Evolutionary conservation across 2,888 invertebrate species (phyloP), one percentile per base, ranked within the genome.

Genomic region (Lithosia quadra): DNA sequence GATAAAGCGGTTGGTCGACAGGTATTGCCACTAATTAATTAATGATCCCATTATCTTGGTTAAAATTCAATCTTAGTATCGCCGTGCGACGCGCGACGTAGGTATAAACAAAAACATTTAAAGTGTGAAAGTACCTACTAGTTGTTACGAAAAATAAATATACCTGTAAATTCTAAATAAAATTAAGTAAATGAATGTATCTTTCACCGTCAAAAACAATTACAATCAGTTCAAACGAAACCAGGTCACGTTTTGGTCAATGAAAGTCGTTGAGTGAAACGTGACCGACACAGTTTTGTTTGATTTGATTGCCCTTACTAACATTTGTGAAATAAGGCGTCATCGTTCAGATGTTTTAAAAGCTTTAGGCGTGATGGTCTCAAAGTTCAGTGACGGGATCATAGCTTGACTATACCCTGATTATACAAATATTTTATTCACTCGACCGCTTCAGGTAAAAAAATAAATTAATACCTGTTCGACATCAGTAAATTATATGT

Each of bases 1-100:
- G n/a, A 49, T n/a, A 49, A n/a, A 49, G n/a, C 18, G n/a, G n/a
- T n/a, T n/a, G n/a, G 49, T 49, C n/a, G 49, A 43, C 49, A 49
- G n/a, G 49, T 49, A n/a, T 49, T 9, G n/a, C n/a, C 8, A 49
- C 43, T 49, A 49, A 49, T 49, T 8, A 49, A 49, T 49, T n/a
- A 49, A n/a, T 18, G 49, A n/a, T n/a, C 9, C 18, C 4, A 9
- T 49, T 36, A 36, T 36, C 13, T 36, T 13, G 13, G 13, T 36
- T 7, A 7, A 36, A 7, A 36, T 13, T 36, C 2, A 36, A 36
- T 36, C 11, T 36, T 43, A 43, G 39, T 18, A 7, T 43, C 43
- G 15, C 15, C n/a, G n/a, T n/a, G n/a, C n/a, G n/a, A n/a, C 18
- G 43, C 7, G 49, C 15, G n/a, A 49, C 7, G 2, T 49, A n/a